Base-by-base conservation (phyloP, 2,888 invertebrate genomes). In the Tiphia femorata region DNA sequence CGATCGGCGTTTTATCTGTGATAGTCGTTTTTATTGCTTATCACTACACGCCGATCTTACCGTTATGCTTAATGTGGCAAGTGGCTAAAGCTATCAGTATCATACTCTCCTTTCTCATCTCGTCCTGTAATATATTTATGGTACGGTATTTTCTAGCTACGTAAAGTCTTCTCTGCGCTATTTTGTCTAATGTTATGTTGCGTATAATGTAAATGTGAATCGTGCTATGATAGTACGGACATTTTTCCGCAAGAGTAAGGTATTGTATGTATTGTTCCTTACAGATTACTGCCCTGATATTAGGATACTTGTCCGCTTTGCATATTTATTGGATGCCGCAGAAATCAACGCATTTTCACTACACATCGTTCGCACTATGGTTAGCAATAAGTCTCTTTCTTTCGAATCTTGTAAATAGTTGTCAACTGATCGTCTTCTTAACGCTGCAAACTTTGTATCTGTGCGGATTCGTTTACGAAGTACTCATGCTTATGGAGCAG, bases 401-500 rank as follows among this genome's bases (percentile, higher is more conserved):
- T 8, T 91, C 94, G 40, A 91, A 92, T 68, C 86, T 91, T 29
- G 87, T 93, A 1, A 94, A 93, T 1, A 87, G 90, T 1, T 87
- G 93, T 33, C 90, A 93, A 82, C 89, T 93, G n/a, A 89, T 92
- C 41, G 87, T 91, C 14, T 92, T 95, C 80, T 84, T 91, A 14
- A 64, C 88, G 0, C 84, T 93, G 0, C 91, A 93, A 84, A 78
- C 86, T 2, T 85, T 93, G 49, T 88, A 89, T 61, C 72, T 90
- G 2, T 84, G 89, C 51, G 93, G 94, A 2, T 90, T 93, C 78
- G 78, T 86, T 33, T 86, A 85, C 52, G 87, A 92, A 85, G 86
- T 91, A n/a, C 72, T 87, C 58, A 85, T 87, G 72, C 84, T 87
- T 19, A 64, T 79, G 65, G 80, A 80, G 21, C 86, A 87, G 64